A percentile compares a stretch with the other conserved stretches of the same genome.
phyloP scores from a whole-genome alignment of 2,113 vertebrate genomes.

The Carassius gibelio region DNA sequence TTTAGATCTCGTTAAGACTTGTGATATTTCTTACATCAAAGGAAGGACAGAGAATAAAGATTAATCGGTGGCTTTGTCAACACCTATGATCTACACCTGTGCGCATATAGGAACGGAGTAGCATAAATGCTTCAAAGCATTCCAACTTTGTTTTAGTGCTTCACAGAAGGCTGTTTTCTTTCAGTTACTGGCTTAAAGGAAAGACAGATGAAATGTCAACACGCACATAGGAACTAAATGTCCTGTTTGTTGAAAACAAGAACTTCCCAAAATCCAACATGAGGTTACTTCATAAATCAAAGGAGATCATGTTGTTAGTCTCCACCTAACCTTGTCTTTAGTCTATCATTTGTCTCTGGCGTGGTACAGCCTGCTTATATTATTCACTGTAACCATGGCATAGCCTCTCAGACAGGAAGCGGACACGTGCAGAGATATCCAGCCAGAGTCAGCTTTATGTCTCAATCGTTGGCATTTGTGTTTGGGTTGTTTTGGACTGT shows the following conservation, averaged over 20 bases:
- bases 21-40: conserved; percentile 18
- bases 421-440: background rate
- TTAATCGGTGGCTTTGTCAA: conserved; percentile 9
- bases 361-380: background rate
- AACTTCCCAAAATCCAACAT: conserved; percentile 39
- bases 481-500: conserved; percentile 32
- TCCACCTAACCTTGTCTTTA: background rate
- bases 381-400: background rate
- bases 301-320: conserved; percentile 19
- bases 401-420: conserved; percentile 28
- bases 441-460: conserved; percentile 33
- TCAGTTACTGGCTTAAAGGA: conserved; percentile 11
- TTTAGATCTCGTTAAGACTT: background rate
- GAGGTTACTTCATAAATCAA: conserved; percentile 22
- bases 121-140: conserved; percentile 44
- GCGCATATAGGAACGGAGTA: conserved; percentile 9
- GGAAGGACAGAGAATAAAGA: background rate
- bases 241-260: conserved; percentile 29
- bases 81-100: conserved; percentile 31
- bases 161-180: conserved; percentile 25
- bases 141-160: conserved; percentile 5
- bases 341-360: background rate
- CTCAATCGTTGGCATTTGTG: conserved; percentile 27
- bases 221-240: conserved; percentile 42
- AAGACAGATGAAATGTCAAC: conserved; percentile 29